These are phyloP conservation scores for Thymelicus acteon DNA, from an alignment of 2,888 invertebrate genomes.

Conservation along the genomic window DNA sequence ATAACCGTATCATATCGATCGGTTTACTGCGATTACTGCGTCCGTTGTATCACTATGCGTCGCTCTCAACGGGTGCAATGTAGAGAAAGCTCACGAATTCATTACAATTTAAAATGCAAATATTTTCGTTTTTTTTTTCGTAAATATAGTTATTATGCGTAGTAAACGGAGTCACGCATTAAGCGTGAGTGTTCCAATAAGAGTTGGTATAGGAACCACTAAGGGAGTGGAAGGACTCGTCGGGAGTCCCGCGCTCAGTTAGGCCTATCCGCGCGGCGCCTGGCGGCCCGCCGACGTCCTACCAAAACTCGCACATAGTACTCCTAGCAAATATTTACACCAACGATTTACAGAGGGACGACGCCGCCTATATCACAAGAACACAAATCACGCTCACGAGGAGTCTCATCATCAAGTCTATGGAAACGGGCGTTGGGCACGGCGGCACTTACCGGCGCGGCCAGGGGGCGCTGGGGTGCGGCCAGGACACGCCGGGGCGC, in stretches of 20 bases:
- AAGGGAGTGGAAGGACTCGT: conserved; percentile 73
- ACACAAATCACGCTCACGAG: conserved; percentile 78
- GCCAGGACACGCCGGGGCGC: conserved; percentile 60
- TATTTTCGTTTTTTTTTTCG: no score
- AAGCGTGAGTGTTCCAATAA: conserved; percentile 42
- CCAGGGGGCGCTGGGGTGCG: conserved; percentile 46
- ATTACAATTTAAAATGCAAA: no score
- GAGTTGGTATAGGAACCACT: conserved; percentile 64
- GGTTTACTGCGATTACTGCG: conserved; percentile 57
- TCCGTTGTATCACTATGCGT: conserved; percentile 52
- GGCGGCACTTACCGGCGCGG: conserved; percentile 51
- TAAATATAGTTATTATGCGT: no score
- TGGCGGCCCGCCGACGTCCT: conserved; percentile 58
- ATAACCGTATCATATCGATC: conserved; percentile 73
- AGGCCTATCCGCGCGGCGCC: conserved; percentile 71
- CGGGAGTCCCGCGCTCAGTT: conserved; percentile 65
- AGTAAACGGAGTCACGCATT: neutral
- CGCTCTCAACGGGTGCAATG: conserved; percentile 35
- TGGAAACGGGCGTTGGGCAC: conserved; percentile 52
- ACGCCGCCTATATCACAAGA: conserved; percentile 56
- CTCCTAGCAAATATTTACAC: conserved; percentile 74
- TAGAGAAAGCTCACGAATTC: conserved; percentile 7
- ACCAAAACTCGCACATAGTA: conserved; percentile 71
- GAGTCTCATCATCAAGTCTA: conserved; percentile 61
- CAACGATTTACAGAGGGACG: conserved; percentile 57